Evolutionary conservation across 1,140 invertebrate genomes (phyloP).

Genomic region (Drosophila bipectinata): DNA sequence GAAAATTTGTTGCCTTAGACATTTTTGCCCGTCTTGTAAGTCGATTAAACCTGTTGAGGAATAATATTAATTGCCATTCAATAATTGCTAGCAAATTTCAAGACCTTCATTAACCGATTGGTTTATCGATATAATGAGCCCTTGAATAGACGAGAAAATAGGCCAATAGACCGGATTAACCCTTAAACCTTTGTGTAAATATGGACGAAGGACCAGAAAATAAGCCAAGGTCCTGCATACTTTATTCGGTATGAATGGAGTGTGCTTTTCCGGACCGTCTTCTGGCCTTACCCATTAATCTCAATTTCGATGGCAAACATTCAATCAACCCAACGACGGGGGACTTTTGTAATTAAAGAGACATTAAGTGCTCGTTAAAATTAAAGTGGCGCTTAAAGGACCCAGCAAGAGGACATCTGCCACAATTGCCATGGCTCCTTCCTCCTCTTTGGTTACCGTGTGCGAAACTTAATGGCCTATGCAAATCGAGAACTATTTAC

Average conservation of each 20-base stretch:
- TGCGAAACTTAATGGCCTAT: constrained; percentile 24
- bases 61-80: constrained; percentile 29
- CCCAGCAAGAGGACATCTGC: constrained; percentile 10
- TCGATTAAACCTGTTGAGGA: constrained; percentile 63
- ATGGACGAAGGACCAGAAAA: constrained; percentile 8
- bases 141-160: too few relatives aligned
- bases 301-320: constrained; percentile 70
- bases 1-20: too few relatives aligned
- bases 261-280: constrained; percentile 20
- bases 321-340: constrained; percentile 60
- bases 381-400: constrained; percentile 63
- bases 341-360: constrained; percentile 65
- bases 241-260: constrained; percentile 66
- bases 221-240: constrained; percentile 25
- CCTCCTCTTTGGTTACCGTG: constrained; percentile 9
- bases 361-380: constrained; percentile 76
- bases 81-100: constrained; percentile 40
- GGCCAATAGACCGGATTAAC: not conserved
- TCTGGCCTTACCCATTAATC: constrained; percentile 54
- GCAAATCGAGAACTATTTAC: constrained; percentile 46
- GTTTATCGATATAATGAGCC: too few relatives aligned
- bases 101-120: too few relatives aligned
- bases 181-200: not conserved
- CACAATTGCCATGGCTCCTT: constrained; percentile 15
- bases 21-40: constrained; percentile 3